Base-by-base conservation (phyloP, 2,113 vertebrate species). In the Ramphastos sulfuratus region DNA sequence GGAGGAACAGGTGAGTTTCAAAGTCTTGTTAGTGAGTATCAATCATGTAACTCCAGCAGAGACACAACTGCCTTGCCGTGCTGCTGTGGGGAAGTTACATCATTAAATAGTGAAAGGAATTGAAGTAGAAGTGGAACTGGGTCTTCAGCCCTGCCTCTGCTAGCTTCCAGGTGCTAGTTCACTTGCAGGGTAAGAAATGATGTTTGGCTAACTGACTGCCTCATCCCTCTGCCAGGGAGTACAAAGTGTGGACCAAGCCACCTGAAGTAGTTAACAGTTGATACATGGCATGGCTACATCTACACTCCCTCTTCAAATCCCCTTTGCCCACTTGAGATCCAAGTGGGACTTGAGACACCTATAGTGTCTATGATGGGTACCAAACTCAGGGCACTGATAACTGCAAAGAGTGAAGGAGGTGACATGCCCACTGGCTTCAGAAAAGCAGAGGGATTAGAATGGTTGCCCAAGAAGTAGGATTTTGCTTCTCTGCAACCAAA, bases 1-100 rank as follows among this genome's bases (percentile, higher is more conserved):
- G 98, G 98, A 58, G 99, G 99, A 78, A 99, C 99, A 81, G 99
- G 99, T 99, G 95, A 96, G 97, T 65, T 48, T 65, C 8, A 5
- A 39, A 5, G 21, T 31, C 37, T 84, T 64, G 31, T 2, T 33
- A 11, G 28, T 44, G 11, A 28, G 31, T 31, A 17, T 54, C 50
- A 39, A 0, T 69, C 44, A 5, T 17, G 0, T 8, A 0, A 5
- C 27, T 58, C 10, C 35, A 73, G 59, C 59, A 66, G 56, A 50
- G 78, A 10, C 71, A 55, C 5, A 0, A 5, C 83, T 58, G n/a
- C 58, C 33, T 61, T 27, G 30, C 23, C 50, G 10, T 5, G 30
- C 16, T 77, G 16, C 28, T 84, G 86, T 91, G 4, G 35, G 24
- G 50, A 50, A 65, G 30, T 28, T 54, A 25, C n/a, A 23, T 69